These are phyloP conservation scores for Bos javanicus DNA, from an alignment of 2,113 vertebrate species.

Conservation along the genomic window DNA sequence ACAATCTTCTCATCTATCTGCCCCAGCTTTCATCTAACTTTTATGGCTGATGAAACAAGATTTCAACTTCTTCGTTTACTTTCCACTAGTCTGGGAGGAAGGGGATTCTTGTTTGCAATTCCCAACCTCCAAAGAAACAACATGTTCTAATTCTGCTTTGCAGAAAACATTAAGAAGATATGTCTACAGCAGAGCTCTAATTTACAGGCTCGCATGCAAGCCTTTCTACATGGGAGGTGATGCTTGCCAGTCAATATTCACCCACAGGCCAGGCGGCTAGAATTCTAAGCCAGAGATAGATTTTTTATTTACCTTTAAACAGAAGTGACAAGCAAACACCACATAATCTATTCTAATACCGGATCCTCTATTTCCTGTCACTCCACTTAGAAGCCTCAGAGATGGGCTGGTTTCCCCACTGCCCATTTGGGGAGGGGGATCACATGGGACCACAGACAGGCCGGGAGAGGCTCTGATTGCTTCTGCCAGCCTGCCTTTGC, in stretches of 20 bases:
- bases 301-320: conserved; percentile 53
- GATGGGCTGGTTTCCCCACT: not conserved
- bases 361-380: not conserved
- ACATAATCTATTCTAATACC: not conserved
- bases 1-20: not conserved
- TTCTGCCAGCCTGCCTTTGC: not conserved
- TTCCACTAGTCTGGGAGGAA: not conserved
- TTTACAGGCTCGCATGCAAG: not conserved
- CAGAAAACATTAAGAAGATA: conserved; percentile 23
- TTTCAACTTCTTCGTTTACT: conserved; percentile 44
- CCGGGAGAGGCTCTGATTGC: not conserved
- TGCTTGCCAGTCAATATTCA: conserved; percentile 20
- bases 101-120: conserved; percentile 28
- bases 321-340: conserved; percentile 44
- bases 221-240: conserved; percentile 47
- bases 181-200: not conserved
- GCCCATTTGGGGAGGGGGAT: not conserved
- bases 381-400: not conserved
- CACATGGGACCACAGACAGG: not conserved
- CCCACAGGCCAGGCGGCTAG: conserved; percentile 21
- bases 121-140: conserved; percentile 61
- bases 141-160: not conserved
- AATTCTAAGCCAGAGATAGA: conserved; percentile 37
- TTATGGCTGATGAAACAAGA: conserved; percentile 21
- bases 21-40: conserved; percentile 35